phyloP scores from a whole-genome alignment of 1,140 invertebrate species.

The Teleogryllus occipitalis region DNA sequence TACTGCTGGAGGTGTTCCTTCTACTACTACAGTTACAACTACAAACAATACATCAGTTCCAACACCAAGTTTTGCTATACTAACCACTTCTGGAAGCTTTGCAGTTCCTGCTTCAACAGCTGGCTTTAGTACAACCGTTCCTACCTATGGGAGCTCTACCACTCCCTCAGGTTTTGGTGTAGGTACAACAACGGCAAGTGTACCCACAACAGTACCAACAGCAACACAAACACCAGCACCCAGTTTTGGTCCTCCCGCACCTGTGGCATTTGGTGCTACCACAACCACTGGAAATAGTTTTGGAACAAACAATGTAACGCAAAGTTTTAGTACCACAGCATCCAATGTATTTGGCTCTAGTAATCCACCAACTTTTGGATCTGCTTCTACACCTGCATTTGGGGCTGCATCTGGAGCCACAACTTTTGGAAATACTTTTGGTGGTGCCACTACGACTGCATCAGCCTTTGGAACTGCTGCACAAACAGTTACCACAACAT shows the following conservation, averaged over 20 bases:
- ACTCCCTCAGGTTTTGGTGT: not conserved
- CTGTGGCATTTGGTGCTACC: slow-evolving; percentile 11
- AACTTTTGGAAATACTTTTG: not conserved
- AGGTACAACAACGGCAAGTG: not conserved
- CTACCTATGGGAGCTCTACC: not conserved
- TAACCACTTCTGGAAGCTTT: not conserved
- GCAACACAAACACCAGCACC: slow-evolving; percentile 9
- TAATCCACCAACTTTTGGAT: not conserved
- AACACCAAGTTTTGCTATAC: not conserved
- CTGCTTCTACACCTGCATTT: slow-evolving; percentile 12
- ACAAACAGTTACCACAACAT: not conserved
- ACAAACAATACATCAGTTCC: not conserved
- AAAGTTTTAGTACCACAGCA: not conserved
- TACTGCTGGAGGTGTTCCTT: not conserved
- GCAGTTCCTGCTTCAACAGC: not conserved
- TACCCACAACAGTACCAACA: not conserved
- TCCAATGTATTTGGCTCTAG: not conserved
- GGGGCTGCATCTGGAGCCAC: not conserved
- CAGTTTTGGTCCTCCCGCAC: not conserved
- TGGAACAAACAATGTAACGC: slow-evolving; percentile 10
- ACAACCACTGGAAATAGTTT: not conserved
- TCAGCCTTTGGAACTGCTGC: not conserved
- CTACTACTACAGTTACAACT: not conserved
- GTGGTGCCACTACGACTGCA: not conserved
- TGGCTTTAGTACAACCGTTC: not conserved